phyloP scores from a whole-genome alignment of 2,113 vertebrate species.

The Cyrtonyx montezumae region DNA sequence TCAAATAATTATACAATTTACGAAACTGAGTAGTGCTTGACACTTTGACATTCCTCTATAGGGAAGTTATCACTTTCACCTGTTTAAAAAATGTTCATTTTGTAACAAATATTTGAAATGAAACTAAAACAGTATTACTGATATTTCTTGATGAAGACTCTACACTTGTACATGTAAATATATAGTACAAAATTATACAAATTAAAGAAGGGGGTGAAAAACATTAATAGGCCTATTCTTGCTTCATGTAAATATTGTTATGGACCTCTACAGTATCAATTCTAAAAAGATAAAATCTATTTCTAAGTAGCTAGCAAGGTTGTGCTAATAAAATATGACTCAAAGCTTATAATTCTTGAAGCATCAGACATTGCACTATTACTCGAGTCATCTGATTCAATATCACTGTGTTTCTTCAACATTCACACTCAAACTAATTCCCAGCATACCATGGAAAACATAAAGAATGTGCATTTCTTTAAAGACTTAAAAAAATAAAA shows the following conservation, averaged over 20 bases:
- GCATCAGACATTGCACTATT: slow-evolving; percentile 84
- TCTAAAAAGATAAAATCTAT: slow-evolving; percentile 87
- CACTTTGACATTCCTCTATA: slow-evolving; percentile 70
- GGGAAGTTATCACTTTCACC: slow-evolving; percentile 70
- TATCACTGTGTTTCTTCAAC: slow-evolving; percentile 73
- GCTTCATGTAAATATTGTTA: slow-evolving; percentile 82
- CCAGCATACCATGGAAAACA: slow-evolving; percentile 72
- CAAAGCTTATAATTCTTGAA: slow-evolving; percentile 81
- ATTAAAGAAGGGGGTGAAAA: slow-evolving; percentile 78
- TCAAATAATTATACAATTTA: slow-evolving; percentile 75
- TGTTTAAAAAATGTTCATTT: slow-evolving; percentile 78
- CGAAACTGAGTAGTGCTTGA: slow-evolving; percentile 71
- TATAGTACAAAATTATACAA: slow-evolving; percentile 84
- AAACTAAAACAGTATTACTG: slow-evolving; percentile 73
- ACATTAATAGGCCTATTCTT: slow-evolving; percentile 76
- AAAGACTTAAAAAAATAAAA: slow-evolving; percentile 75
- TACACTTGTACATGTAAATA: slow-evolving; percentile 81
- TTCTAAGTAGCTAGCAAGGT: slow-evolving; percentile 86
- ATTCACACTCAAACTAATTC: slow-evolving; percentile 78
- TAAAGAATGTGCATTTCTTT: slow-evolving; percentile 80
- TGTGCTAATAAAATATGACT: slow-evolving; percentile 89
- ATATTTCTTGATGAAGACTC: slow-evolving; percentile 77
- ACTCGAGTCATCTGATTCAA: slow-evolving; percentile 80
- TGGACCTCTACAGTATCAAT: slow-evolving; percentile 78
- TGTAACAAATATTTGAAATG: slow-evolving; percentile 83